Conservation (phyloP, 2,797 vertebrate genomes). For the Pseudochaenichthys georgianus region DNA sequence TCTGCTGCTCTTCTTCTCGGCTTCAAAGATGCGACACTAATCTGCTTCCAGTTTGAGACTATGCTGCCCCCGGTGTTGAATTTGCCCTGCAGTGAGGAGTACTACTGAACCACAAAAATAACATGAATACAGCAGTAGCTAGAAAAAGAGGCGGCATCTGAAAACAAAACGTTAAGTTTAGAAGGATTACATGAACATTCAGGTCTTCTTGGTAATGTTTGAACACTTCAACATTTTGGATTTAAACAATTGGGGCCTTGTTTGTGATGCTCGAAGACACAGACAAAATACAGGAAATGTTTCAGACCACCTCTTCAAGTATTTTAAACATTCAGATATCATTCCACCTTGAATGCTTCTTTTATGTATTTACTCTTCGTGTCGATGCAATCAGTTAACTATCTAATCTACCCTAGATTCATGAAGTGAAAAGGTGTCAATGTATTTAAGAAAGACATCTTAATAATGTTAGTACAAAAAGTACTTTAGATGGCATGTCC, state of each 20-base stretch:
- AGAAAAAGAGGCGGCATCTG: background rate
- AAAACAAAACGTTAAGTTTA: slow-evolving; percentile 3
- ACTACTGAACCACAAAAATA: slow-evolving; percentile 10
- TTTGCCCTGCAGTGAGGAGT: slow-evolving; percentile 20
- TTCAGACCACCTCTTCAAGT: background rate
- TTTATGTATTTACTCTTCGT: background rate
- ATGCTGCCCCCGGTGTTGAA: slow-evolving; percentile 8
- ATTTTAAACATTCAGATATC: background rate
- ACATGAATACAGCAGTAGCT: slow-evolving; percentile 3
- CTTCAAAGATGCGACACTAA: slow-evolving; percentile 38
- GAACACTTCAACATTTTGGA: background rate
- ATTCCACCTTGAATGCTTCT: background rate
- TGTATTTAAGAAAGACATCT: background rate
- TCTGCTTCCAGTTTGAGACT: slow-evolving; percentile 39
- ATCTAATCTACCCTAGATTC: too few species aligned
- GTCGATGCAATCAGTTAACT: background rate
- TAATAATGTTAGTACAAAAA: background rate
- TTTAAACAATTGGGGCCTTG: background rate
- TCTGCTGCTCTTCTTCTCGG: slow-evolving; percentile 42
- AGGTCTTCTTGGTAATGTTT: background rate
- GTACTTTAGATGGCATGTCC: background rate
- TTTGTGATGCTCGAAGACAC: background rate
- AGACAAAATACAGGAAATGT: background rate
- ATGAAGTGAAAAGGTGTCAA: background rate
- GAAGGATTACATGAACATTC: slow-evolving; percentile 15